These are phyloP conservation scores for Larimichthys polyactis DNA, from an alignment of 2,113 vertebrate species.

Conservation along the genomic window DNA sequence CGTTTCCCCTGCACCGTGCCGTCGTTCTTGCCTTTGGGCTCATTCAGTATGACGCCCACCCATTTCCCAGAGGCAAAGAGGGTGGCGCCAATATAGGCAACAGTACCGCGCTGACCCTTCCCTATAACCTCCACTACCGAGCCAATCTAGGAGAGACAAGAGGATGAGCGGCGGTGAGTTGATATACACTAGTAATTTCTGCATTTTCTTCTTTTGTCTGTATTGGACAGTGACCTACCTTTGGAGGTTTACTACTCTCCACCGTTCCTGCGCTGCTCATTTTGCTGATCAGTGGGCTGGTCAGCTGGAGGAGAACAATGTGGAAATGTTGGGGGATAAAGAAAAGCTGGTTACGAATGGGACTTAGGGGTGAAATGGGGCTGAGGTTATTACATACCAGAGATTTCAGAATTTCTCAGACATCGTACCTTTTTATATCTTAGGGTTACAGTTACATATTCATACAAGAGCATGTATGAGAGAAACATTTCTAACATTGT, in stretches of 20 bases:
- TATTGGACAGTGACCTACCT: slow-evolving; percentile 61
- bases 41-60: slow-evolving; percentile 97
- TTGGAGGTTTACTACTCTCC: slow-evolving; percentile 87
- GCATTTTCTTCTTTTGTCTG: background rate
- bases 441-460: background rate
- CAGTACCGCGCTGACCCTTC: slow-evolving; percentile 94
- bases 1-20: slow-evolving; percentile 95
- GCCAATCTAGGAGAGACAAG: slow-evolving; percentile 83
- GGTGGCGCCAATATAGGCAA: slow-evolving; percentile 95
- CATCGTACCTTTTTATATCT: background rate
- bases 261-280: slow-evolving; percentile 89
- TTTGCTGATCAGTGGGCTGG: slow-evolving; percentile 87
- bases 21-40: slow-evolving; percentile 96
- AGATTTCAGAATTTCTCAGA: background rate
- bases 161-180: background rate
- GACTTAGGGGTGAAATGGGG: background rate
- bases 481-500: background rate
- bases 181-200: background rate
- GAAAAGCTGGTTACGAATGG: background rate
- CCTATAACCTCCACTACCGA: slow-evolving; percentile 95
- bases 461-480: background rate
- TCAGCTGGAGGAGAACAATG: slow-evolving; percentile 79
- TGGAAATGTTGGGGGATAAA: background rate
- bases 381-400: slow-evolving; percentile 15
- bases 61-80: slow-evolving; percentile 97